These are phyloP conservation scores for Chiridota heheva DNA, from an alignment of 35 echinoderm and acorn worm species.

Conservation along the genomic window DNA sequence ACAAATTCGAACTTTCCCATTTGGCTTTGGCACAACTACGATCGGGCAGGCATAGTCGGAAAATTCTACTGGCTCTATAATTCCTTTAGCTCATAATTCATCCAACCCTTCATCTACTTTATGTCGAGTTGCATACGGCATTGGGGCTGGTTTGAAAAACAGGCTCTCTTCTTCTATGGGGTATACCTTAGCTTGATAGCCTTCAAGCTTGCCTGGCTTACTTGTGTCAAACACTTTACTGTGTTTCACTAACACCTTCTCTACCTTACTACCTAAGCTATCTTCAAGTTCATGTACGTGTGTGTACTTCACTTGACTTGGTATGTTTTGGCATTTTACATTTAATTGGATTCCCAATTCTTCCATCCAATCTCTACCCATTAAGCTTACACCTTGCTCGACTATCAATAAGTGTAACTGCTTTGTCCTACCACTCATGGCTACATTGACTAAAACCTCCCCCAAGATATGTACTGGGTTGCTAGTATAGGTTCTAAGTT, in stretches of 20 bases:
- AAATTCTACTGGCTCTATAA: conserved; percentile 31
- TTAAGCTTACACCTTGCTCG: neutral
- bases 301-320: neutral
- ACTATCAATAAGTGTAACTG: neutral
- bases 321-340: neutral
- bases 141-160: conserved; percentile 30
- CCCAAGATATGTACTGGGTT: neutral
- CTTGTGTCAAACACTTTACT: neutral
- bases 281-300: no score
- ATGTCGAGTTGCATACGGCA: conserved; percentile 31
- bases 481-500: neutral
- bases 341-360: neutral
- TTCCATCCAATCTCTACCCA: neutral
- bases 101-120: conserved; percentile 24
- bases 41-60: conserved; percentile 45
- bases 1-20: conserved; percentile 45
- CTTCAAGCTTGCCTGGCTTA: neutral
- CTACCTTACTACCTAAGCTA: neutral
- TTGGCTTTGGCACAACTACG: conserved; percentile 5
- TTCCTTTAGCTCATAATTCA: conserved; percentile 1
- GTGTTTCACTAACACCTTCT: neutral
- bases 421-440: neutral
- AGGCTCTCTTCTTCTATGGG: neutral
- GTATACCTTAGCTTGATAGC: conserved; percentile 1
- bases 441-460: neutral